Base-by-base conservation (phyloP, 2,113 vertebrate genomes). In the Saccopteryx leptura region DNA sequence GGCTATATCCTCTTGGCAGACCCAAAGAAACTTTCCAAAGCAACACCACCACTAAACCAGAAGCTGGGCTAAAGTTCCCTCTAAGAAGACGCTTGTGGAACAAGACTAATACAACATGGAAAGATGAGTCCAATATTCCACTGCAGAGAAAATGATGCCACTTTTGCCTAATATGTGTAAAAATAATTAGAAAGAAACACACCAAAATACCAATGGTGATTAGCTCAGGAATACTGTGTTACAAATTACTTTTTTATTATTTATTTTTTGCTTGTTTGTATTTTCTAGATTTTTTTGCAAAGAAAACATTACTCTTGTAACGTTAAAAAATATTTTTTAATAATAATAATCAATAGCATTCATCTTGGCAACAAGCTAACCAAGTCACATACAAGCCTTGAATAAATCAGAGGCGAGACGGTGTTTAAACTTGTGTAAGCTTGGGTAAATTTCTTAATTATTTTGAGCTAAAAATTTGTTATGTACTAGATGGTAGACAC, bases 1-100 rank as follows among this genome's bases (percentile, higher is more conserved):
- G 85, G 79, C 26, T 48, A 19, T 14, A 23, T 52, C 46, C 61
- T 71, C 48, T 79, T 95, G 86, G 61, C 78, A 89, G 79, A 83
- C 11, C 26, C 74, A 69, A 76, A 89, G 48, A 88, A 89, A 48
- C 65, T 76, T 94, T 83, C 52, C 65, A 84, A 93, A 94, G 84
- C 81, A 90, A 93, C 7, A 68, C 2, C 15, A 75, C 69, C 21
- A 46, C 74, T 56, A 60, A 63, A 65, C 7, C 8, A 39, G 39
- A 50, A 91, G 54, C 21, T n/a, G 28, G 28, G 24, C 39, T 88
- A 28, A 88, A 83, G 13, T 52, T 18, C n/a, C n/a, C 14, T 78
- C 78, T n/a, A 69, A 87, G 86, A 94, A 69, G 78, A 60, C 26
- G 1, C 15, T 39, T 58, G 4, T 0, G 33, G 72, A 90, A 69